phyloP scores from a whole-genome alignment of 2,888 invertebrate genomes.

The Trachelus iudaicus region DNA sequence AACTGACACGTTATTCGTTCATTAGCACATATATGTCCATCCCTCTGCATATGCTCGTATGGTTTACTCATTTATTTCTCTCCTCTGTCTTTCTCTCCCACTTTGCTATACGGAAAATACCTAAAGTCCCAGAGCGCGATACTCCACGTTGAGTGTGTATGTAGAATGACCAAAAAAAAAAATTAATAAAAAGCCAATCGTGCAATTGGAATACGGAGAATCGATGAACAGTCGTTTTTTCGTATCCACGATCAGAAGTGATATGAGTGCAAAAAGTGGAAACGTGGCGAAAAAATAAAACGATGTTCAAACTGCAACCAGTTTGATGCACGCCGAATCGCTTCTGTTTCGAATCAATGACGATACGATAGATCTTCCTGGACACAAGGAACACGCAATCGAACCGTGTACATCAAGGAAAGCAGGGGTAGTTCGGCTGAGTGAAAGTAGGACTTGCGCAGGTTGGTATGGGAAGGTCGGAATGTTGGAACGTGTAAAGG shows the following conservation, averaged over 20 bases:
- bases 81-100: neutral
- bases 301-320: neutral
- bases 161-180: neutral
- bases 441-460: neutral
- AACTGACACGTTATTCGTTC: neutral
- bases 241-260: neutral
- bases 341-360: neutral
- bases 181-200: neutral
- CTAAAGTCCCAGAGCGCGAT: neutral
- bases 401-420: neutral
- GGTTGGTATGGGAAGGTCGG: neutral
- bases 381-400: neutral
- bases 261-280: neutral
- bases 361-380: neutral
- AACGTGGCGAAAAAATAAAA: neutral
- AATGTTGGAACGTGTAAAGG: neutral
- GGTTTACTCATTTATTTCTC: neutral
- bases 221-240: neutral
- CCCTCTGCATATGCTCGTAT: neutral
- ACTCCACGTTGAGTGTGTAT: neutral
- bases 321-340: neutral
- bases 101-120: neutral
- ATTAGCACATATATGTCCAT: neutral
- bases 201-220: neutral
- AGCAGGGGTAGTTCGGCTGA: neutral